A percentile compares a stretch with the other conserved stretches of the same genome.
phyloP scores from a whole-genome alignment of 2,797 vertebrate species.

The Sebastiscus albofasciatus region DNA sequence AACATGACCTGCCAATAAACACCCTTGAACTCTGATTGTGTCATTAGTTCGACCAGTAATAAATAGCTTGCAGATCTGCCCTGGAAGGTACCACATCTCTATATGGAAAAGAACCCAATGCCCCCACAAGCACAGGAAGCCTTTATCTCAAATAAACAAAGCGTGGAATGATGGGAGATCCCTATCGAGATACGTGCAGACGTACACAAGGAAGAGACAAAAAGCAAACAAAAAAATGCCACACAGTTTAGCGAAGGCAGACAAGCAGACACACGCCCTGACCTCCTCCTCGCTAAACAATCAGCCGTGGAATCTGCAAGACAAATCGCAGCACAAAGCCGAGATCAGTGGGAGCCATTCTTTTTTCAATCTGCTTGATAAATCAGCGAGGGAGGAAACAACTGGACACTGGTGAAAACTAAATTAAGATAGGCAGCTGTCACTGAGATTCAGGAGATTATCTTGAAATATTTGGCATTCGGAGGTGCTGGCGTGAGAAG shows the following conservation, averaged over 20 bases:
- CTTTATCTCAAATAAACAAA: slow-evolving; percentile 68
- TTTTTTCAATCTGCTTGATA: slow-evolving; percentile 39
- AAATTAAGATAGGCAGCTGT: slow-evolving; percentile 51
- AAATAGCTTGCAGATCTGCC: background rate
- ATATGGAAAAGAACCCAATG: slow-evolving; percentile 2
- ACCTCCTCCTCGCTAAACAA: slow-evolving; percentile 55
- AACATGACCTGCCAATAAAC: background rate
- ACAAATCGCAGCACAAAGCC: slow-evolving; percentile 52
- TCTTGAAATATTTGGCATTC: slow-evolving; percentile 30
- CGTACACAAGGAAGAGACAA: slow-evolving; percentile 55
- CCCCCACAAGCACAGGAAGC: slow-evolving; percentile 54
- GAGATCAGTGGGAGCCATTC: slow-evolving; percentile 30
- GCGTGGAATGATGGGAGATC: slow-evolving; percentile 69
- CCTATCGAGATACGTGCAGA: slow-evolving; percentile 28
- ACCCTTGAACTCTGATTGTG: background rate
- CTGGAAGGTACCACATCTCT: background rate
- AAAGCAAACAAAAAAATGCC: slow-evolving; percentile 63
- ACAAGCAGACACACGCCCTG: slow-evolving; percentile 62
- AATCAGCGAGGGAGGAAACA: slow-evolving; percentile 27
- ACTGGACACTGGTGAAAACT: slow-evolving; percentile 35
- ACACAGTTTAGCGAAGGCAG: slow-evolving; percentile 53
- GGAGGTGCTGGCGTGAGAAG: background rate
- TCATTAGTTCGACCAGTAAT: background rate
- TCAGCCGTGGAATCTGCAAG: slow-evolving; percentile 67
- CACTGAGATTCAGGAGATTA: slow-evolving; percentile 52